Percentiles rank a stretch among this genome's conserved stretches.
Conservation (phyloP, 2,113 vertebrate genomes). For the Enhydra lutris region DNA sequence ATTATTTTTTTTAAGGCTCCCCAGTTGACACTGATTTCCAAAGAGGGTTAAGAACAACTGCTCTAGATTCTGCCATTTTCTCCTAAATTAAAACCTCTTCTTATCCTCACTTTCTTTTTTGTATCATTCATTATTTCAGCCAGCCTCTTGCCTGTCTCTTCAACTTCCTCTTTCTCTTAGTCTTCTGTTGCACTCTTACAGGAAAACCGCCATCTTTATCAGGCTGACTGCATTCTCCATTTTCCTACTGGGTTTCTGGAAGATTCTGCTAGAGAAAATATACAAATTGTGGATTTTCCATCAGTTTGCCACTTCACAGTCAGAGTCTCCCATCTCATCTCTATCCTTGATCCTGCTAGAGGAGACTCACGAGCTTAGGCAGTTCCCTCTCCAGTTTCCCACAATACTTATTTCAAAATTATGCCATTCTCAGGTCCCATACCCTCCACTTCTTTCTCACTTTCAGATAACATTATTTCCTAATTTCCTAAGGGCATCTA, state of each 20-base stretch:
- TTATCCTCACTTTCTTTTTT: neutral
- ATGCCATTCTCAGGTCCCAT: neutral
- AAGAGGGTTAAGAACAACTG: neutral
- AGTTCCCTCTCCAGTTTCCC: neutral
- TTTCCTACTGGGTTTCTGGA: neutral
- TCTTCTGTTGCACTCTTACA: no score
- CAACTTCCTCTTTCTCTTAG: neutral
- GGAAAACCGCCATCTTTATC: no score
- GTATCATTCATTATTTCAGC: neutral
- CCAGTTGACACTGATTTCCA: neutral
- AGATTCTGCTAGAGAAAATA: neutral
- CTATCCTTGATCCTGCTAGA: neutral
- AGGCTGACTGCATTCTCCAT: neutral
- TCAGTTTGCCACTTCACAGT: neutral
- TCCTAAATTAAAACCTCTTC: neutral
- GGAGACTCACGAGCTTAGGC: neutral
- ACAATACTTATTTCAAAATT: neutral
- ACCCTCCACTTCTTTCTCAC: neutral
- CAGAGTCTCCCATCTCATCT: neutral
- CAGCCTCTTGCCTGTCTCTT: neutral
- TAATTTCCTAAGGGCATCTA: neutral
- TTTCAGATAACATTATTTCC: neutral
- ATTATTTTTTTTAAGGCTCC: neutral
- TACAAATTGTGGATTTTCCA: neutral
- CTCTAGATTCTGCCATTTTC: neutral